Base-by-base conservation (phyloP, 1,140 invertebrate genomes). In the Aradophagus sp. region DNA sequence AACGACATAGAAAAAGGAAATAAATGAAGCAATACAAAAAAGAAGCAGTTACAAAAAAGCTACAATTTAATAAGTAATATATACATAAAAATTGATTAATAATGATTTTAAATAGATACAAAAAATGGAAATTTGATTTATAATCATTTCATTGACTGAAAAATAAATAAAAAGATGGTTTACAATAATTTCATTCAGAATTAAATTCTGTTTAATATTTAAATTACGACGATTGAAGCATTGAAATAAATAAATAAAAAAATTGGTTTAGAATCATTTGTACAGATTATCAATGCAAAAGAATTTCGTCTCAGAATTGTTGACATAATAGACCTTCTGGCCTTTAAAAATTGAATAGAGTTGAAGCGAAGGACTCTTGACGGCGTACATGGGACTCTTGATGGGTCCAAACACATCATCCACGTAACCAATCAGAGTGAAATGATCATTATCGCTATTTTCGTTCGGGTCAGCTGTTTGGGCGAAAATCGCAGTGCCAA, bases 321-420 rank as follows among this genome's bases (percentile, higher is more conserved):
- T 17, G 7, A 61, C 48, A 52, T 56, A 70, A 56, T 72, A 78
- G 26, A 78, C 61, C 8, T 41, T 1, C 3, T 50, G 10, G 12
- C 65, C 45, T n/a, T n/a, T n/a, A n/a, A n/a, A n/a, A 5, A 67
- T 31, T 5, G 17, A 15, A 26, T 38, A 8, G 14, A 12, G 34
- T 13, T 55, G 23, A 0, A 12, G 1, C 5, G 19, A 23, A 5
- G 16, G 11, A 7, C 32, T 26, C 12, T 53, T 35, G 6, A 74
- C 16, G 10, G 61, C 50, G 13, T 80, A 80, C 62, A 77, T 68
- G 3, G 75, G 72, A 44, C 55, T 50, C 5, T 13, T 19, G 5
- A 75, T 23, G 7, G 61, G 35, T 20, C 68, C 72, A 58, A 77
- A 77, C 38, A 80, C 61, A 23, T 80, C 76, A 11, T 70, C 67